A percentile compares a stretch with the other conserved stretches of the same genome.
phyloP scores from a whole-genome alignment of 2,797 vertebrate species.

The Erethizon dorsatum region DNA sequence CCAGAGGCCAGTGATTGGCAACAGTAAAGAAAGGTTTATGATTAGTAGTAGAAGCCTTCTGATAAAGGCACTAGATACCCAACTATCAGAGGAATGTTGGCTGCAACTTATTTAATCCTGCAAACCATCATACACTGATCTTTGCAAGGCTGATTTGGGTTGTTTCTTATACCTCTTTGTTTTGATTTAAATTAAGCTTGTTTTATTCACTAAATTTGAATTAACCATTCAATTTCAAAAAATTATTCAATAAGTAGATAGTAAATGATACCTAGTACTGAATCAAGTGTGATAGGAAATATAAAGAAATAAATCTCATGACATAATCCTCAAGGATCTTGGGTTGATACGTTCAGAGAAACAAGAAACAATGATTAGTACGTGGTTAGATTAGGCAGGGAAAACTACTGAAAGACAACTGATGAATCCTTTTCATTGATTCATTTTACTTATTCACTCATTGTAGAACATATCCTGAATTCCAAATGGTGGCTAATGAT shows the following conservation, averaged over 20 bases:
- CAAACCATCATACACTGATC: slow-evolving; percentile 43
- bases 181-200: slow-evolving; percentile 66
- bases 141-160: slow-evolving; percentile 4
- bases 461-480: slow-evolving; percentile 7
- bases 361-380: slow-evolving; percentile 14
- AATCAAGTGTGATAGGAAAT: slow-evolving; percentile 13
- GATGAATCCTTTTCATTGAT: neutral
- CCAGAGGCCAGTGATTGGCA: slow-evolving; percentile 63
- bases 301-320: slow-evolving; percentile 38
- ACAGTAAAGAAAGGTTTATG: slow-evolving; percentile 71
- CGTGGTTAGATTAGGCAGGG: slow-evolving; percentile 22
- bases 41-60: slow-evolving; percentile 75
- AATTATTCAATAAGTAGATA: slow-evolving; percentile 23
- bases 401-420: slow-evolving; percentile 13
- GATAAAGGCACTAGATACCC: slow-evolving; percentile 70
- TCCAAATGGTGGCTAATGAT: neutral
- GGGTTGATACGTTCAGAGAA: slow-evolving; percentile 1
- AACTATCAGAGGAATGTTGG: slow-evolving; percentile 69
- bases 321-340: neutral
- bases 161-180: slow-evolving; percentile 55
- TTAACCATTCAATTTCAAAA: slow-evolving; percentile 45
- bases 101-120: slow-evolving; percentile 74
- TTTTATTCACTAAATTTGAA: slow-evolving; percentile 58
- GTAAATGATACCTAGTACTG: slow-evolving; percentile 23
- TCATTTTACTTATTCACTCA: neutral